A percentile compares a stretch with the other conserved stretches of the same genome.
Conservation (phyloP, 2,113 vertebrate genomes). For the Gymnocephalus cernua region DNA sequence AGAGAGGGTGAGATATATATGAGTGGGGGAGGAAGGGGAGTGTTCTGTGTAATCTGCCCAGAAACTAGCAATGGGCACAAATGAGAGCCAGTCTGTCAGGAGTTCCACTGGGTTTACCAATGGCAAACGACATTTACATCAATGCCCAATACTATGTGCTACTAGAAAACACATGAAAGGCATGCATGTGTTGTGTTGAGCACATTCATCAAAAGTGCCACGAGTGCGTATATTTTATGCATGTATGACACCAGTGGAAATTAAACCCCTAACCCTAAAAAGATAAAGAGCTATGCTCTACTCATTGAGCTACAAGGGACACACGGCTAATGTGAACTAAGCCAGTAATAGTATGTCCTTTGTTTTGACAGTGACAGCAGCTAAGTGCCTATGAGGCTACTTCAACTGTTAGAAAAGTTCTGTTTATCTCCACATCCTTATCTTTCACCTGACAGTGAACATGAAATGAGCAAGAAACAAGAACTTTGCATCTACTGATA, state of each 20-base stretch:
- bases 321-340: neutral
- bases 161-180: slow-evolving; percentile 5
- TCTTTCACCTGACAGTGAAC: slow-evolving; percentile 19
- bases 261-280: slow-evolving; percentile 14
- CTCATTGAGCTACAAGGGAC: neutral
- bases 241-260: slow-evolving; percentile 11
- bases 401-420: neutral
- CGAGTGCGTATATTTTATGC: slow-evolving; percentile 2
- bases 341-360: neutral
- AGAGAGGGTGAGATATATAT: slow-evolving; percentile 57
- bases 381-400: neutral
- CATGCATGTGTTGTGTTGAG: neutral
- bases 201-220: neutral
- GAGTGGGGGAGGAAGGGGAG: slow-evolving; percentile 51
- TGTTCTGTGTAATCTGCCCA: slow-evolving; percentile 75
- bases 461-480: slow-evolving; percentile 9
- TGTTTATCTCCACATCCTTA: neutral
- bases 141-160: neutral
- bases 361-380: slow-evolving; percentile 20
- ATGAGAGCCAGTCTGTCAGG: slow-evolving; percentile 30
- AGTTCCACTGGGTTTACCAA: slow-evolving; percentile 30
- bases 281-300: neutral
- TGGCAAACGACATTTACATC: slow-evolving; percentile 8
- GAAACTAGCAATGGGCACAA: slow-evolving; percentile 72
- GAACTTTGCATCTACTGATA: neutral